phyloP scores from a whole-genome alignment of 2,888 invertebrate species.

The Rhorus exstirpatorius region DNA sequence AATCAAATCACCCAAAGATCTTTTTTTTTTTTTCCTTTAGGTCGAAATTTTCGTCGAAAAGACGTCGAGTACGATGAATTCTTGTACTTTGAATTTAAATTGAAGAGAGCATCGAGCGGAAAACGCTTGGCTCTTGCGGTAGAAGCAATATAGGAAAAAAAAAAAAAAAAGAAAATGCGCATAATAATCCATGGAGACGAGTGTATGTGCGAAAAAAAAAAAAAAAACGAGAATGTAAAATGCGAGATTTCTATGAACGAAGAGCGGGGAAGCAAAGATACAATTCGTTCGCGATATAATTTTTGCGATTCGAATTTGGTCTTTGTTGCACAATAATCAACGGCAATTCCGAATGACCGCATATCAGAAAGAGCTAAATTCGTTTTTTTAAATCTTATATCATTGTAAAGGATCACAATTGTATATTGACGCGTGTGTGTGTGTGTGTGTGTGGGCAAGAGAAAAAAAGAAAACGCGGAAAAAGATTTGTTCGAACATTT shows the following conservation, averaged over 20 bases:
- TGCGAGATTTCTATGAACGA: neutral
- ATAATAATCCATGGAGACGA: too few species aligned
- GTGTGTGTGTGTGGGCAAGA: slow-evolving; percentile 10
- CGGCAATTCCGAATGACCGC: slow-evolving; percentile 61
- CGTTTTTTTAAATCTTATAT: slow-evolving; percentile 34
- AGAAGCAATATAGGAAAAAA: too few species aligned
- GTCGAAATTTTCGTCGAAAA: too few species aligned
- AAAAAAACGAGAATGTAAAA: neutral
- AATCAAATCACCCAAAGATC: slow-evolving; percentile 25
- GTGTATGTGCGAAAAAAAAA: neutral
- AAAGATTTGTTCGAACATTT: slow-evolving; percentile 35
- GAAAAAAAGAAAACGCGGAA: slow-evolving; percentile 14
- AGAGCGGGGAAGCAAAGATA: neutral
- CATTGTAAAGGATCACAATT: slow-evolving; percentile 27
- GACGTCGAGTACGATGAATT: too few species aligned
- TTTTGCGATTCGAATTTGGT: neutral
- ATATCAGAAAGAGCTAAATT: slow-evolving; percentile 69
- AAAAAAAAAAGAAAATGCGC: too few species aligned
- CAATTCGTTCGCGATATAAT: neutral
- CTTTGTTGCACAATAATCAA: slow-evolving; percentile 26
- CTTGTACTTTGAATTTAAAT: too few species aligned
- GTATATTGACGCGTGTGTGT: slow-evolving; percentile 1
- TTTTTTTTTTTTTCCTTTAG: slow-evolving; percentile 30
- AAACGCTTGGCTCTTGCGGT: too few species aligned
- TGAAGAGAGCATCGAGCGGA: too few species aligned